Conservation (phyloP, 2,113 vertebrate genomes). For the Rhinoptilus africanus region DNA sequence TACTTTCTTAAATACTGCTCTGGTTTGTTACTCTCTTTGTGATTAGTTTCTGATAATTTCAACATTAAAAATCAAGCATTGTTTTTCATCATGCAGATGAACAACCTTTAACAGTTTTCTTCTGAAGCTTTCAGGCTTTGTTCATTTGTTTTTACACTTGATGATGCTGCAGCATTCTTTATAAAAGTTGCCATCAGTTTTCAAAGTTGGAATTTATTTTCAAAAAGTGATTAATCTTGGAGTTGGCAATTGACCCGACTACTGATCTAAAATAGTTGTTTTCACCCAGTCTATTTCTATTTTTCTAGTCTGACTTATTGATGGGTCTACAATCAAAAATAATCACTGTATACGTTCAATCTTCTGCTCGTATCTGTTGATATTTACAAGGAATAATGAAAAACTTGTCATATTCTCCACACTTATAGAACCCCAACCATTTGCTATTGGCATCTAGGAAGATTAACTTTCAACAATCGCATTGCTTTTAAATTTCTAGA, state of each 20-base stretch:
- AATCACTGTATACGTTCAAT: background rate
- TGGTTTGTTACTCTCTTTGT: background rate
- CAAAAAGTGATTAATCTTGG: background rate
- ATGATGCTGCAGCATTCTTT: background rate
- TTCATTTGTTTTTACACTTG: background rate
- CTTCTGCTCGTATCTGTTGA: background rate
- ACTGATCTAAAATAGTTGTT: background rate
- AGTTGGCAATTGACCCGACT: background rate
- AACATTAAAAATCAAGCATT: background rate
- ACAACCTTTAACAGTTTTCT: background rate
- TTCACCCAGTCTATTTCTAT: background rate
- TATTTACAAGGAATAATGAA: background rate
- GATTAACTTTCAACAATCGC: background rate
- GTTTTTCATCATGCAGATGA: background rate
- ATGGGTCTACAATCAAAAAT: background rate
- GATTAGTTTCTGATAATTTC: background rate
- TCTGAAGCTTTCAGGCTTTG: background rate
- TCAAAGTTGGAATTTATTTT: background rate
- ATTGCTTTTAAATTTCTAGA: background rate
- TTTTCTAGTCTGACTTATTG: background rate
- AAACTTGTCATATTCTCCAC: background rate
- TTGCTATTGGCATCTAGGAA: background rate
- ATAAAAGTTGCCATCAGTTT: background rate
- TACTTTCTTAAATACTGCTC: background rate
- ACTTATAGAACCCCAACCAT: background rate